A percentile compares a stretch with the other conserved stretches of the same genome.
Conservation (phyloP, 2,797 vertebrate species). For the Tamandua tetradactyla region DNA sequence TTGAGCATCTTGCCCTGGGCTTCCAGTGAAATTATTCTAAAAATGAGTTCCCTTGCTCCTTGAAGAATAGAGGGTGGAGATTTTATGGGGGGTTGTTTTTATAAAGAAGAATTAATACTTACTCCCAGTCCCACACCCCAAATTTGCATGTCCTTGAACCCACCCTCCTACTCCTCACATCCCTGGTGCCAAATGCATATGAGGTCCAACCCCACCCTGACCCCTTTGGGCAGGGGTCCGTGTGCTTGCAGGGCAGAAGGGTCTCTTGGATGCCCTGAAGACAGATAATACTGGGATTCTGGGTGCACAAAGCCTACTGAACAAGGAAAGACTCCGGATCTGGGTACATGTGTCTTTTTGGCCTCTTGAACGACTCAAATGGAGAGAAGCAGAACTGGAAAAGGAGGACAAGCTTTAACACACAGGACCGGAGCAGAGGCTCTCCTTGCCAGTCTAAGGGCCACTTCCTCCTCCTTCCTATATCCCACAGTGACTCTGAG, state of each 20-base stretch:
- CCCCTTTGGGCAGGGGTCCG: background rate
- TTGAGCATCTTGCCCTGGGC: background rate
- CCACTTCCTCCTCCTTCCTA: too few species aligned
- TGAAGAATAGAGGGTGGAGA: background rate
- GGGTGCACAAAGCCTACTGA: background rate
- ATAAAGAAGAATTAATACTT: background rate
- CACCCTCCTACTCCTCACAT: background rate
- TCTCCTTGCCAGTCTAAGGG: too few species aligned
- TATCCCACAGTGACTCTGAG: background rate
- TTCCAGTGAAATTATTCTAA: background rate
- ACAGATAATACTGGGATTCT: background rate
- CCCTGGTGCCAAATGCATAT: background rate
- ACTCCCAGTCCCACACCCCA: background rate
- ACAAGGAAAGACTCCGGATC: background rate
- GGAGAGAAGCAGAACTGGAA: fast-evolving
- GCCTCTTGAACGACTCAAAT: background rate
- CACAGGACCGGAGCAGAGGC: background rate
- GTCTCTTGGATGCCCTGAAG: background rate
- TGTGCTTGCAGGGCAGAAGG: too few species aligned
- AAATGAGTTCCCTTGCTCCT: background rate
- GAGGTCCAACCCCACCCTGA: fast-evolving
- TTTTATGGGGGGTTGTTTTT: too few species aligned
- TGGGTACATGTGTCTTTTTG: background rate
- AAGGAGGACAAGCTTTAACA: background rate
- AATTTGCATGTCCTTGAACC: background rate